phyloP scores from a whole-genome alignment of 2,113 vertebrate species.

The Danionella cerebrum region DNA sequence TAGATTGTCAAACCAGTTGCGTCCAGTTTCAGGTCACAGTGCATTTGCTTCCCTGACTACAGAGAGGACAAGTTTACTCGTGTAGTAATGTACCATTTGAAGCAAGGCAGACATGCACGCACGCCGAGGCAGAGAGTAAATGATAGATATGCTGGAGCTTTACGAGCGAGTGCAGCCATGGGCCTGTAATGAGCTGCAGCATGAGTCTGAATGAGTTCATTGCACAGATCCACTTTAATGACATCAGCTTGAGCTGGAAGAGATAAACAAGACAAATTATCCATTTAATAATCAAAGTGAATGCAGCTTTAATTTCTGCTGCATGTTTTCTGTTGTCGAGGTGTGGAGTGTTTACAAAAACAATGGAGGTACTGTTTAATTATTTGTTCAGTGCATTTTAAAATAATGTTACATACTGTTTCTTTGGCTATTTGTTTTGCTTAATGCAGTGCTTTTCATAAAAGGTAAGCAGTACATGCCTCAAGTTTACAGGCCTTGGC shows the following conservation, averaged over 20 bases:
- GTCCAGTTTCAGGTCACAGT: not conserved
- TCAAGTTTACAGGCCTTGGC: too few species aligned
- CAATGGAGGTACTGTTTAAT: not conserved
- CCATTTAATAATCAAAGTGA: constrained; percentile 20
- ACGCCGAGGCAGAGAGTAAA: constrained; percentile 9
- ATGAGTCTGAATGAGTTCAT: constrained; percentile 30
- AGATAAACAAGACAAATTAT: constrained; percentile 32
- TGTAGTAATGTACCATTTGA: constrained; percentile 18
- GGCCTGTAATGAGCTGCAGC: constrained; percentile 15
- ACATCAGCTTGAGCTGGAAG: constrained; percentile 9
- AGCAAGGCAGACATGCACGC: not conserved
- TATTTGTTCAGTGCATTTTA: not conserved
- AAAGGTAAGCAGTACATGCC: too few species aligned
- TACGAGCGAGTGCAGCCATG: constrained; percentile 9
- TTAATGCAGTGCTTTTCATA: too few species aligned
- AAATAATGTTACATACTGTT: not conserved
- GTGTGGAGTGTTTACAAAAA: not conserved
- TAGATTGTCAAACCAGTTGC: not conserved
- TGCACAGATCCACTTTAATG: constrained; percentile 15
- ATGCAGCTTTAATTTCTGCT: constrained; percentile 13
- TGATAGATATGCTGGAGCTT: constrained; percentile 18
- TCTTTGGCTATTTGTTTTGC: too few species aligned
- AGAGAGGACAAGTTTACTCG: constrained; percentile 1
- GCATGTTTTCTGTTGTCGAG: not conserved
- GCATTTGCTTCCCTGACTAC: not conserved